Evolutionary conservation across 2,797 vertebrate species (phyloP).

Genomic region (Microcaecilia unicolor): DNA sequence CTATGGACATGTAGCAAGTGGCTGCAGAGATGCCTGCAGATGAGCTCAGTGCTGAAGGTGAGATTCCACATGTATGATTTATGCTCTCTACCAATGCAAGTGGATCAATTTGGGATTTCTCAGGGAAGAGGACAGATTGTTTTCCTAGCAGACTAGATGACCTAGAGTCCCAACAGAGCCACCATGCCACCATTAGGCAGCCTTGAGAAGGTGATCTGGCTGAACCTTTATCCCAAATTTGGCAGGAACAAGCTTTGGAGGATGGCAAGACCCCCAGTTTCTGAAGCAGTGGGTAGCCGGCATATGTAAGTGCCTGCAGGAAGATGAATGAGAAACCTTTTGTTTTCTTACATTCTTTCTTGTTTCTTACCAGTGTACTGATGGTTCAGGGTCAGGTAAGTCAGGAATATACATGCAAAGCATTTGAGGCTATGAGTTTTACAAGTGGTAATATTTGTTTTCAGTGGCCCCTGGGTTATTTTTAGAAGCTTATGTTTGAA

Average conservation of each 20-base stretch:
- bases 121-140: slow-evolving; percentile 19
- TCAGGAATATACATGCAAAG: too few species aligned
- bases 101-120: neutral
- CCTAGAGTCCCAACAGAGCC: slow-evolving; percentile 14
- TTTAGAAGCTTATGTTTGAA: too few species aligned
- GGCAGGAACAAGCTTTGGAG: slow-evolving; percentile 3
- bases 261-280: slow-evolving; percentile 3
- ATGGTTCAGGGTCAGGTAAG: too few species aligned
- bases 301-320: neutral
- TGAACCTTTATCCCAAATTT: slow-evolving; percentile 9
- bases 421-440: too few species aligned
- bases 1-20: too few species aligned
- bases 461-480: too few species aligned
- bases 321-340: too few species aligned
- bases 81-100: too few species aligned
- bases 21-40: too few species aligned
- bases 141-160: slow-evolving; percentile 11
- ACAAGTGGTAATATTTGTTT: too few species aligned
- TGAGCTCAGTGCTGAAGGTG: neutral
- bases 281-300: slow-evolving; percentile 20
- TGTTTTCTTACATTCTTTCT: too few species aligned
- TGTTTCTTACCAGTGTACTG: too few species aligned
- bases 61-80: neutral
- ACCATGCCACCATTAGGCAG: neutral
- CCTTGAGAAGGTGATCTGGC: neutral